phyloP scores from a whole-genome alignment of 2,797 vertebrate species.

The Labeo calbasu region DNA sequence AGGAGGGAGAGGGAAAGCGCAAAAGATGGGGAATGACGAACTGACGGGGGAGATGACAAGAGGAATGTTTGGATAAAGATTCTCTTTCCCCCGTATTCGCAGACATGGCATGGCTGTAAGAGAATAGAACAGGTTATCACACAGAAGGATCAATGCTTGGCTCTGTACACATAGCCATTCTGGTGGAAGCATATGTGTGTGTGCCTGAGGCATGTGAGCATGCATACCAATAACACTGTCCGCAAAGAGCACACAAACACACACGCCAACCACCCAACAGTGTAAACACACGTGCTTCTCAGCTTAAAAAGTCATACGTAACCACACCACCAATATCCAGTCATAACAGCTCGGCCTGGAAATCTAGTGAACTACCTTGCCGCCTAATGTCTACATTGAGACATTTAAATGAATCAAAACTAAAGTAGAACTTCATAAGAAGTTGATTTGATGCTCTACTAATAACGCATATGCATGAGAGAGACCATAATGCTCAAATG shows the following conservation, averaged over 20 bases:
- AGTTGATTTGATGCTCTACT: too few relatives aligned
- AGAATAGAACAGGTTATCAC: constrained; percentile 49
- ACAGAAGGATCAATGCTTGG: constrained; percentile 39
- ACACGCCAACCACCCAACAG: constrained; percentile 6
- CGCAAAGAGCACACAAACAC: constrained; percentile 33
- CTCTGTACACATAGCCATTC: constrained; percentile 25
- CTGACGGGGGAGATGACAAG: constrained; percentile 36
- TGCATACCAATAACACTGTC: constrained; percentile 44
- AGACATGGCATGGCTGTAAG: constrained; percentile 25
- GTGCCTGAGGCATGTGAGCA: constrained; percentile 30
- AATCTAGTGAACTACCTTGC: background rate
- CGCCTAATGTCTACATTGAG: background rate
- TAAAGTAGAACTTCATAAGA: background rate
- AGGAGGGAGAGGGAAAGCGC: constrained; percentile 34
- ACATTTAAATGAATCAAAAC: background rate
- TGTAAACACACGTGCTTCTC: background rate
- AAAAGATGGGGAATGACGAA: constrained; percentile 29
- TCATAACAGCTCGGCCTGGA: background rate
- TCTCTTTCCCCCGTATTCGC: constrained; percentile 40
- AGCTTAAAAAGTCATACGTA: constrained; percentile 6
- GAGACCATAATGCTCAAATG: background rate
- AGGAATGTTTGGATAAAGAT: constrained; percentile 61
- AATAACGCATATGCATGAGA: background rate
- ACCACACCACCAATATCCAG: background rate
- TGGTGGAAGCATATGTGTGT: constrained; percentile 32